Evolutionary conservation across 2,888 invertebrate genomes (phyloP).

Genomic region (Blastobasis lacticolella): DNA sequence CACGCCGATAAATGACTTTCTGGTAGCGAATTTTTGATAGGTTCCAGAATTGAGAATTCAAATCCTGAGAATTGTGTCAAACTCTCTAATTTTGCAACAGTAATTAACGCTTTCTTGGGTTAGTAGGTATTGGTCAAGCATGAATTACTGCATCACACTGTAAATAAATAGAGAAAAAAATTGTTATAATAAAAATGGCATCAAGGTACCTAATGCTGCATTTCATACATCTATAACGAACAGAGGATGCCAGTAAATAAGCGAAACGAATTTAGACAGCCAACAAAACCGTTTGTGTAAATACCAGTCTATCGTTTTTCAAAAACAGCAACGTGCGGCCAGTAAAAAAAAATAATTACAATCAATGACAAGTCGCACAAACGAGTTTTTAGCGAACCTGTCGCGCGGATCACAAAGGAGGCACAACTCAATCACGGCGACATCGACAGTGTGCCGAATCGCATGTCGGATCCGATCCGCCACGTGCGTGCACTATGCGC

Average conservation of each 20-base stretch:
- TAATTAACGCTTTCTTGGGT: conserved; percentile 1
- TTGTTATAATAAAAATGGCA: too few species aligned
- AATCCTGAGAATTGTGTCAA: conserved; percentile 60
- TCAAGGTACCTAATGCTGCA: too few species aligned
- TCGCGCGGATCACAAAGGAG: conserved; percentile 18
- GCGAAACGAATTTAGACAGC: too few species aligned
- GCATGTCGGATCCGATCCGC: conserved; percentile 29
- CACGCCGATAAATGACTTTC: conserved; percentile 57
- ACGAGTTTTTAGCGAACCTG: conserved; percentile 32
- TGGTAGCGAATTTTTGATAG: conserved; percentile 48
- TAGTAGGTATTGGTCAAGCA: conserved; percentile 12
- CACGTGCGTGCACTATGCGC: conserved; percentile 70
- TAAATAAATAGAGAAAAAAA: neutral
- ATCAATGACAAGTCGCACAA: conserved; percentile 17
- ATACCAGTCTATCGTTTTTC: too few species aligned
- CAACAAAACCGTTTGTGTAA: too few species aligned
- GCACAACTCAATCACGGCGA: conserved; percentile 31
- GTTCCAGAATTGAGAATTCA: conserved; percentile 31
- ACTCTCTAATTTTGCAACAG: conserved; percentile 24
- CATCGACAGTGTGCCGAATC: conserved; percentile 47
- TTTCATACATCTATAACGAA: too few species aligned
- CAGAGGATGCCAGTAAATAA: too few species aligned
- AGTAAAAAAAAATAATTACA: conserved; percentile 11
- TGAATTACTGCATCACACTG: neutral
- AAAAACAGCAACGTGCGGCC: too few species aligned